Evolutionary conservation across 2,888 invertebrate genomes (phyloP).

Genomic region (Rugalucina vietnamica): DNA sequence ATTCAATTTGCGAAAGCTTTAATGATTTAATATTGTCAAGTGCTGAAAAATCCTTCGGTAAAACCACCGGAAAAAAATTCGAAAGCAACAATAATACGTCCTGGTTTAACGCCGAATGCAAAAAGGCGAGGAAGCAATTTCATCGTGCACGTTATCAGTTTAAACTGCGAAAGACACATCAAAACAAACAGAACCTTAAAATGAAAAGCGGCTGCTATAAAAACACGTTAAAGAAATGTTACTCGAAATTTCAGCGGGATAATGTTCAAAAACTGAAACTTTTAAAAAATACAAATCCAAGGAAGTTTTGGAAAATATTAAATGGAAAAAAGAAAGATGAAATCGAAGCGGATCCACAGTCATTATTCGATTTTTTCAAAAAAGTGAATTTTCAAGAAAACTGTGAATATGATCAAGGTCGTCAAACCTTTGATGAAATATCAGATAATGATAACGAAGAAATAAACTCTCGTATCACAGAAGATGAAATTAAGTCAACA

Average conservation of each 20-base stretch:
- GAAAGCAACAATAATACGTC: not conserved
- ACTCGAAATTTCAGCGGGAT: not conserved
- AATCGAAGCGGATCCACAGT: not conserved
- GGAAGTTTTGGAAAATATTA: not conserved
- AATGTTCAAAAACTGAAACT: not conserved
- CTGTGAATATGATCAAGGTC: not conserved
- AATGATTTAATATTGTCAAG: not conserved
- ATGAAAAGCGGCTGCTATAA: not conserved
- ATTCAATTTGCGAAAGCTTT: not conserved
- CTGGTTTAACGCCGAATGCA: constrained; percentile 14
- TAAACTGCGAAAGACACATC: not conserved
- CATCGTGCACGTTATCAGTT: not conserved
- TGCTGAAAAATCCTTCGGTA: not conserved
- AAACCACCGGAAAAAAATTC: not conserved
- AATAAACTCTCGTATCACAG: not conserved
- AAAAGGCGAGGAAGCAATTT: not conserved
- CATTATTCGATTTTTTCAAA: not conserved
- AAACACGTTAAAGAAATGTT: not conserved
- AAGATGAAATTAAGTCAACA: not conserved
- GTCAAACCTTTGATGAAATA: not conserved
- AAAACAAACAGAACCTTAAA: not conserved
- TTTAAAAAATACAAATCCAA: not conserved
- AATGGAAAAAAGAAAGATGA: not conserved
- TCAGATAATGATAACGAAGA: not conserved
- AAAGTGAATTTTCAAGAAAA: not conserved